phyloP scores from a whole-genome alignment of 2,888 invertebrate genomes.

The Zelleria hepariella region DNA sequence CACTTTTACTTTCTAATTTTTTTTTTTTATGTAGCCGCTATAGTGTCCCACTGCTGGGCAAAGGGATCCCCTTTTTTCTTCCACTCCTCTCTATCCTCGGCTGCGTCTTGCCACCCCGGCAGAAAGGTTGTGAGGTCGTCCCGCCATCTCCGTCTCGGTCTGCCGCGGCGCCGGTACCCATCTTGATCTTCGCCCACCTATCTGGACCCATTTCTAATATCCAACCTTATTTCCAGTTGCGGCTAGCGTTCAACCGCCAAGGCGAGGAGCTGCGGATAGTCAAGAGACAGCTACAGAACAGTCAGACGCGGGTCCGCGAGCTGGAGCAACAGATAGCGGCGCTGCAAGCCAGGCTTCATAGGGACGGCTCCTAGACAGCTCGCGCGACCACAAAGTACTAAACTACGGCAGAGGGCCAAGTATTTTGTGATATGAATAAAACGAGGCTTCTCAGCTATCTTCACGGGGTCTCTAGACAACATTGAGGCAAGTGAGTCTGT shows the following conservation, averaged over 20 bases:
- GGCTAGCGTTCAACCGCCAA: slow-evolving; percentile 82
- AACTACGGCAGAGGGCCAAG: neutral
- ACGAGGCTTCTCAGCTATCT: neutral
- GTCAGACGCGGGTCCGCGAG: slow-evolving; percentile 85
- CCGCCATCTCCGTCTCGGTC: too few species aligned
- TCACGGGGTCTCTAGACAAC: neutral
- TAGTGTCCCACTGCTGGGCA: too few species aligned
- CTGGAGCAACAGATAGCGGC: slow-evolving; percentile 82
- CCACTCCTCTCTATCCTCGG: too few species aligned
- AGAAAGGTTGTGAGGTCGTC: too few species aligned
- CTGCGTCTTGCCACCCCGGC: too few species aligned
- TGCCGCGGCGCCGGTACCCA: too few species aligned
- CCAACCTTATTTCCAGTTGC: slow-evolving; percentile 66
- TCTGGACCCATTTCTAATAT: neutral
- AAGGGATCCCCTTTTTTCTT: too few species aligned
- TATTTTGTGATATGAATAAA: neutral
- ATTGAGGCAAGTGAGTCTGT: too few species aligned
- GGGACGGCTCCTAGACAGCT: slow-evolving; percentile 26
- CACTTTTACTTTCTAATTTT: too few species aligned
- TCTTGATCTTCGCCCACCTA: neutral
- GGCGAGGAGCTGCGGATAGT: slow-evolving; percentile 84
- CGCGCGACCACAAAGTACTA: neutral
- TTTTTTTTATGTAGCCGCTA: too few species aligned
- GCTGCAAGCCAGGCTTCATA: slow-evolving; percentile 57
- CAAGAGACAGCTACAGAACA: slow-evolving; percentile 82